These are phyloP conservation scores for Molossus alvarezi DNA, from an alignment of 2,797 vertebrate species.

Conservation along the genomic window DNA sequence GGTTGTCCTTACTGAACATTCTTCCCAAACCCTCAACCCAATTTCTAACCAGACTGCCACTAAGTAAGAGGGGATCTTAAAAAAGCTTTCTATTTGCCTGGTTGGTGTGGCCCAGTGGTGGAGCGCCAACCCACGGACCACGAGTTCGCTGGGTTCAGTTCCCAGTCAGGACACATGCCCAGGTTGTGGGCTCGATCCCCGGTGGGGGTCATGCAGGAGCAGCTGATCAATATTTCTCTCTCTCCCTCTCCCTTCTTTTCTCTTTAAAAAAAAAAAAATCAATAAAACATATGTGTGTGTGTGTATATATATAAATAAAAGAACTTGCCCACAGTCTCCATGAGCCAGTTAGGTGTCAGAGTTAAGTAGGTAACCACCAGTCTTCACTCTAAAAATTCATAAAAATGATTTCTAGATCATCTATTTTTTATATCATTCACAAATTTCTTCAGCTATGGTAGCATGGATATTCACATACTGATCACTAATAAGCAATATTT, in stretches of 20 bases:
- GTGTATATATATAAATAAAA: not conserved
- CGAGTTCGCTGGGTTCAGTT: too few species aligned
- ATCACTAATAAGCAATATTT: slow-evolving; percentile 20
- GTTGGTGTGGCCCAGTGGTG: too few species aligned
- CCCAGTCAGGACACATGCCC: too few species aligned
- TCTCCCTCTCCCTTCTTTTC: too few species aligned
- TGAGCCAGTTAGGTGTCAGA: not conserved
- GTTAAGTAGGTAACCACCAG: not conserved
- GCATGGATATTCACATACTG: not conserved
- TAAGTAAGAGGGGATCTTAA: not conserved
- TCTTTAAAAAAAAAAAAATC: too few species aligned
- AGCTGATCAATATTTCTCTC: too few species aligned
- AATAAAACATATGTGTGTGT: too few species aligned
- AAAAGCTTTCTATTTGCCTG: not conserved
- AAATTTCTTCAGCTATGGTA: slow-evolving; percentile 21
- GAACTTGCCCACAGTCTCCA: slow-evolving; percentile 12
- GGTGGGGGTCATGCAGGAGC: too few species aligned
- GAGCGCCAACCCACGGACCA: too few species aligned
- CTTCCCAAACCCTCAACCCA: not conserved
- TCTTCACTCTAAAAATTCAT: slow-evolving; percentile 30
- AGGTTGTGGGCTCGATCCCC: too few species aligned
- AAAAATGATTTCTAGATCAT: not conserved
- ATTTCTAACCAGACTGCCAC: not conserved
- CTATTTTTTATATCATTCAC: slow-evolving; percentile 2
- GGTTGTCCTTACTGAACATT: not conserved